Conservation (phyloP, 2,113 vertebrate genomes). For the Anarrhichthys ocellatus region DNA sequence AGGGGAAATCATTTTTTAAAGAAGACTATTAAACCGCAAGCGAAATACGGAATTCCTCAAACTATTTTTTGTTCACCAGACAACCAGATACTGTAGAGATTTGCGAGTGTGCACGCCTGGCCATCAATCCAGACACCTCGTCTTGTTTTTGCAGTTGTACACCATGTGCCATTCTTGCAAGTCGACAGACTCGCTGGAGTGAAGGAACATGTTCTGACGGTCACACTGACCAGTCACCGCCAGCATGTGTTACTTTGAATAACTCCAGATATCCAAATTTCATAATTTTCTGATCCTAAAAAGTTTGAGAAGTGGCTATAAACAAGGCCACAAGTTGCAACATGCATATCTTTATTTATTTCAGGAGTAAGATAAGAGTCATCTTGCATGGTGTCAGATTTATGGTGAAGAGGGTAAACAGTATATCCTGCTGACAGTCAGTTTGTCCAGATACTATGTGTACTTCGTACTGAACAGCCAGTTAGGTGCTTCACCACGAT, state of each 20-base stretch:
- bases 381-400: neutral
- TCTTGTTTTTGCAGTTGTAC: conserved; percentile 19
- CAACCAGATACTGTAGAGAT: neutral
- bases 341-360: neutral
- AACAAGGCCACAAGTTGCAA: neutral
- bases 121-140: neutral
- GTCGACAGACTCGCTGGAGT: neutral
- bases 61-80: neutral
- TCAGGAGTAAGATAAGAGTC: neutral
- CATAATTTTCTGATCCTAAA: neutral
- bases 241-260: neutral
- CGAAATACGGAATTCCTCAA: neutral
- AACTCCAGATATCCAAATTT: neutral
- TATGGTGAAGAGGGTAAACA: neutral
- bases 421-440: neutral
- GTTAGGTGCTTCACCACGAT: neutral
- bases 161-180: neutral
- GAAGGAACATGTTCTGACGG: conserved; percentile 8
- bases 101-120: neutral
- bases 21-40: neutral
- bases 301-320: neutral
- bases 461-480: neutral
- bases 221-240: neutral
- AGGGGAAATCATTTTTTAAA: neutral
- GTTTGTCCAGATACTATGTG: neutral